phyloP scores from a whole-genome alignment of 2,113 vertebrate species.

The Apodemus speciosus region DNA sequence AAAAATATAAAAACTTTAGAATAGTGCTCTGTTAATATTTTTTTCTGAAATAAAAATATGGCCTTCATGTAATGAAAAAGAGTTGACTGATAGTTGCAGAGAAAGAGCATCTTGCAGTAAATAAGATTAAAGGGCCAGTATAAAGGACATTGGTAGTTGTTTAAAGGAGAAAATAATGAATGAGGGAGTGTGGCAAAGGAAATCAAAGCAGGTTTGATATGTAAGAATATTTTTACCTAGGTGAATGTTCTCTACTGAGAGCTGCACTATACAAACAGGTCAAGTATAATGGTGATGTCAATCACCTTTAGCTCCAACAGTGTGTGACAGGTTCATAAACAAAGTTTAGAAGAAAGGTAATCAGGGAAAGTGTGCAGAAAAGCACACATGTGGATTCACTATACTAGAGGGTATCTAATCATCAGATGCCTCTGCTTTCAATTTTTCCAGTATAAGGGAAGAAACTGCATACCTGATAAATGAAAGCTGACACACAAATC shows the following conservation, averaged over 20 bases:
- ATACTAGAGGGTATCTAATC: not conserved
- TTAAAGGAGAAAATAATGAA: not conserved
- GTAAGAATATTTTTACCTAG: not conserved
- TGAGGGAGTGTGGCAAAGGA: not conserved
- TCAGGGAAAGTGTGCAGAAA: not conserved
- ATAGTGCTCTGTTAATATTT: not conserved
- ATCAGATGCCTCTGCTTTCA: not conserved
- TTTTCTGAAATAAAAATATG: not conserved
- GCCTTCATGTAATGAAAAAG: not conserved
- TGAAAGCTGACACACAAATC: not conserved
- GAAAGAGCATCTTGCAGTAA: not conserved
- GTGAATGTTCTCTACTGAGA: not conserved
- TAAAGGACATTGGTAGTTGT: not conserved
- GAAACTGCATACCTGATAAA: not conserved
- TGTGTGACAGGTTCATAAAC: not conserved
- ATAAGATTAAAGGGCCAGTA: not conserved
- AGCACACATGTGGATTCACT: not conserved
- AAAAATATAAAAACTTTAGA: not conserved
- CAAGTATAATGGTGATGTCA: not conserved
- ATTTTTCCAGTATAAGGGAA: not conserved
- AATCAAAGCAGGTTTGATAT: not conserved
- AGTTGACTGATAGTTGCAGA: not conserved
- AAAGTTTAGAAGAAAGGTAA: not conserved
- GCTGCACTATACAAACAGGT: not conserved
- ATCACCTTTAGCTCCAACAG: not conserved